Base-by-base conservation (phyloP, 1,140 invertebrate genomes). In the Lepidurus arcticus region DNA sequence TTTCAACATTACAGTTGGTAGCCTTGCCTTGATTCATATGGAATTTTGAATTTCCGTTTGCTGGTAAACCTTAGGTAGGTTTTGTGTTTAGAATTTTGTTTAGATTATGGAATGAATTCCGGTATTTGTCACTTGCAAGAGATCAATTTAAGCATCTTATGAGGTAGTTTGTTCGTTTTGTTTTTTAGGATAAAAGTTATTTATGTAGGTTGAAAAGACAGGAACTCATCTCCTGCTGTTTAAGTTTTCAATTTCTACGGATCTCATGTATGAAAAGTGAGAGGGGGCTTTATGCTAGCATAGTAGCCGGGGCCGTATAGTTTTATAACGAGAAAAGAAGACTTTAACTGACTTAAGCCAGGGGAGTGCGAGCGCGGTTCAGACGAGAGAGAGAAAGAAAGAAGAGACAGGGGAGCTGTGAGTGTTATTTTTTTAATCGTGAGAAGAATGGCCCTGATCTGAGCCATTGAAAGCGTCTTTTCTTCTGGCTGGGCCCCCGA, bases 301-400 rank as follows among this genome's bases (percentile, higher is more conserved):
- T 65, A 65, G 21, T 65, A 65, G 53, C 53, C 7, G 13, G 53
- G 21, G 53, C 53, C 9, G 53, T 65, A 65, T 9, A 65, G 53
- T 21, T 65, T 65, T 65, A 65, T 65, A 65, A 65, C 53, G 16
- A 65, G 53, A 16, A 65, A 65, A 65, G 53, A 65, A 65, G 53
- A 65, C 53, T 65, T 65, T 65, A 65, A 65, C 53, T 65, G 53
- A 65, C 53, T 65, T 65, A 65, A n/a, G 53, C 53, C 53, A 65
- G 8, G 34, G 34, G 34, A 34, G 53, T n/a, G 21, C 53, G 53
- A 65, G 53, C 53, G 53, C 53, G 53, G 53, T 65, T 65, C 13
- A 21, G 53, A 65, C 34, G 34, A 34, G 34, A 65, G 53, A 65
- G 13, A 11, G 53, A 65, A 65, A 65, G 53, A 65, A 65, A 65